These are phyloP conservation scores for Amblyornis subalaris DNA, from an alignment of 2,113 vertebrate genomes.

Conservation along the genomic window DNA sequence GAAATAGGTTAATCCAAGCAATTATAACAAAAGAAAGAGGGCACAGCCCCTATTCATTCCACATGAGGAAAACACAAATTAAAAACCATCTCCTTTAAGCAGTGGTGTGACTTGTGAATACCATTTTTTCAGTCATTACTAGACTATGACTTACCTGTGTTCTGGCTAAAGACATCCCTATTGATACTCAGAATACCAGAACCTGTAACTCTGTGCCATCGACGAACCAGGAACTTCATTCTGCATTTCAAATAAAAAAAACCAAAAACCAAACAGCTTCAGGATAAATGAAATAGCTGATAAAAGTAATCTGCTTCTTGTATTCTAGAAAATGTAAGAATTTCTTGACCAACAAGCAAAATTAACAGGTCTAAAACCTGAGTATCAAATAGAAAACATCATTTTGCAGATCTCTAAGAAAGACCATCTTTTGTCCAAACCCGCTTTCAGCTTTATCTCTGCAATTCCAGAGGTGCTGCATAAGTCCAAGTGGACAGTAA, in stretches of 20 bases:
- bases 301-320: neutral
- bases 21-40: neutral
- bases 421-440: neutral
- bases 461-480: neutral
- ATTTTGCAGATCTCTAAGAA: neutral
- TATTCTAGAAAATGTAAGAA: neutral
- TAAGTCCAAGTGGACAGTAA: neutral
- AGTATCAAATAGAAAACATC: neutral
- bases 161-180: slow-evolving; percentile 81
- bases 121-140: neutral
- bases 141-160: slow-evolving; percentile 68
- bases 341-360: neutral
- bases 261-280: neutral
- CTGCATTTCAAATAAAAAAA: slow-evolving; percentile 64
- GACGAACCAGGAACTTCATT: slow-evolving; percentile 92
- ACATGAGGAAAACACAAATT: neutral
- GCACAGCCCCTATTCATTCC: neutral
- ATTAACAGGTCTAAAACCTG: neutral
- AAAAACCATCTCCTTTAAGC: neutral
- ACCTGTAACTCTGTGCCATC: slow-evolving; percentile 87
- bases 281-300: neutral
- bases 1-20: neutral
- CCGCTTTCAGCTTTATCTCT: neutral
- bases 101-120: neutral
- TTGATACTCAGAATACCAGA: slow-evolving; percentile 67